A percentile compares a stretch with the other conserved stretches of the same genome.
These are phyloP conservation scores for Cloeon dipterum DNA, from an alignment of 2,888 invertebrate genomes.

Conservation along the genomic window DNA sequence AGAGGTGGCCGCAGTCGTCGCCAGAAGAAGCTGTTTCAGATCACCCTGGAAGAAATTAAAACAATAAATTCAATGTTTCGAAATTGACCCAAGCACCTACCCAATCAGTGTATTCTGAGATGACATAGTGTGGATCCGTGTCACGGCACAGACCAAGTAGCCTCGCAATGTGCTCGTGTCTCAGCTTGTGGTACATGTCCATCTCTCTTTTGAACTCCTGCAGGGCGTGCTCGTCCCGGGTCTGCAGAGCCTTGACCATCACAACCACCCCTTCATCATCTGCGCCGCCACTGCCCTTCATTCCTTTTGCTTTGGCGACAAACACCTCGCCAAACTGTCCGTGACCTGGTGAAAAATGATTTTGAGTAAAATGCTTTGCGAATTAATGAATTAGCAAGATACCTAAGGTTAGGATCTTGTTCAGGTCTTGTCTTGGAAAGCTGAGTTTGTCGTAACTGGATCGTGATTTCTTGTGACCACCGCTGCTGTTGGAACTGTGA, in stretches of 20 bases:
- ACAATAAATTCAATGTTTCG: neutral
- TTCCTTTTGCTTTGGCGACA: conserved; percentile 35
- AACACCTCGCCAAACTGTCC: conserved; percentile 86
- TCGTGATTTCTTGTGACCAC: conserved; percentile 26
- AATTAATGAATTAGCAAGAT: conserved; percentile 4
- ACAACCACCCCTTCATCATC: conserved; percentile 18
- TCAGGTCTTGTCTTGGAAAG: conserved; percentile 46
- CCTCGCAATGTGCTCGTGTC: conserved; percentile 57
- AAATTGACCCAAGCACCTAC: conserved; percentile 22
- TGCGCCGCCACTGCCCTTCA: conserved; percentile 10
- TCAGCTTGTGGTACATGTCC: conserved; percentile 62
- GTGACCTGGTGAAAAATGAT: conserved; percentile 30
- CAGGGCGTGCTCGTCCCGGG: conserved; percentile 52
- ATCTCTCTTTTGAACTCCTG: conserved; percentile 74
- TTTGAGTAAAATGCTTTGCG: neutral
- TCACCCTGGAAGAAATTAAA: conserved; percentile 40
- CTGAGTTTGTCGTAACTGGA: conserved; percentile 49
- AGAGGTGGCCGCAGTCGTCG: conserved; percentile 19
- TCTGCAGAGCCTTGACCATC: conserved; percentile 53
- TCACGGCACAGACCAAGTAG: conserved; percentile 63
- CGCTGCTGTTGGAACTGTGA: conserved; percentile 30
- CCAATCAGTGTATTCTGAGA: conserved; percentile 86
- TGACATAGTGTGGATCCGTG: conserved; percentile 67
- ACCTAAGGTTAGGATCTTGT: conserved; percentile 28
- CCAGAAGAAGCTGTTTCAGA: conserved; percentile 66